Conservation (phyloP, 2,888 invertebrate genomes). For the Phlogophora meticulosa region DNA sequence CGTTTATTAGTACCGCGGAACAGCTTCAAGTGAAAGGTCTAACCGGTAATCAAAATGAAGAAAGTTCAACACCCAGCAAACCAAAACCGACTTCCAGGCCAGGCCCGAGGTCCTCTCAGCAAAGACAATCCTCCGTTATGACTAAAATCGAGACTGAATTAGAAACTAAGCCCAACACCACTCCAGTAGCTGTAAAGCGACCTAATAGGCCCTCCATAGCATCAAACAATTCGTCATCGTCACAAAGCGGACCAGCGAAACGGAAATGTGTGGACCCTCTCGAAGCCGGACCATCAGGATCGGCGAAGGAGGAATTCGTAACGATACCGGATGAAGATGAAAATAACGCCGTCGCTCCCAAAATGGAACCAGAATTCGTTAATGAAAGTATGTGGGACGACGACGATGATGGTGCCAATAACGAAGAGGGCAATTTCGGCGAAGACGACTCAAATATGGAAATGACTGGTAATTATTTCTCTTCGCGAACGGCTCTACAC, state of each 20-base stretch:
- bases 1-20: constrained; percentile 94
- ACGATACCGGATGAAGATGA: constrained; percentile 90
- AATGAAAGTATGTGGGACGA: constrained; percentile 92
- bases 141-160: constrained; percentile 92
- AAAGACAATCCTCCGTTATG: constrained; percentile 92
- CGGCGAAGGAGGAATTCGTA: constrained; percentile 89
- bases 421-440: constrained; percentile 92
- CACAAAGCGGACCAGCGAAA: constrained; percentile 91
- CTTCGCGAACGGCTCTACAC: accelerated
- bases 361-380: constrained; percentile 93
- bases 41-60: constrained; percentile 92
- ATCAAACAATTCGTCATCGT: constrained; percentile 91
- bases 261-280: constrained; percentile 92
- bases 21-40: constrained; percentile 94
- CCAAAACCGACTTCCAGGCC: constrained; percentile 91
- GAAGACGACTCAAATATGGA: constrained; percentile 93
- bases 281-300: constrained; percentile 92
- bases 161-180: constrained; percentile 92
- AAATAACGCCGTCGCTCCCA: constrained; percentile 92
- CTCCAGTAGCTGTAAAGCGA: constrained; percentile 92
- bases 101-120: constrained; percentile 93
- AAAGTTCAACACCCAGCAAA: constrained; percentile 91
- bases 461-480: constrained; percentile 87
- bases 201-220: constrained; percentile 92
- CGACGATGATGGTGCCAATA: constrained; percentile 92